Percentiles rank a stretch among this genome's conserved stretches.
These are phyloP conservation scores for Mastomys coucha DNA, from an alignment of 2,113 vertebrate species.

Conservation along the genomic window DNA sequence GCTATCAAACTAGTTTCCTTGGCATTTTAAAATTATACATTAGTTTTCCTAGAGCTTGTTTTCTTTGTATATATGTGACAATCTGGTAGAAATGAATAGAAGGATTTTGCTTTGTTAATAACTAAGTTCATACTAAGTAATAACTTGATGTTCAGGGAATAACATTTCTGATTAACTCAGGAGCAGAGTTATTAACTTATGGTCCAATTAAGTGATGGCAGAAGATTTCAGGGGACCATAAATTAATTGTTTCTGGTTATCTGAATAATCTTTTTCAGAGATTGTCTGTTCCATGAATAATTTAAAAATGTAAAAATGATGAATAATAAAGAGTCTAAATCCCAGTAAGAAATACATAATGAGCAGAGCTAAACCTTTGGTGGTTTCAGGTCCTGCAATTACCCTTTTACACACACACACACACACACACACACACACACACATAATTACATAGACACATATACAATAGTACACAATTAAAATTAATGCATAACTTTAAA, in stretches of 20 bases:
- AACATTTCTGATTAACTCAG: slow-evolving; percentile 68
- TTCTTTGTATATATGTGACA: slow-evolving; percentile 81
- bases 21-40: slow-evolving; percentile 83
- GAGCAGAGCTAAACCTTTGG: slow-evolving; percentile 54
- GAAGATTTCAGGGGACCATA: slow-evolving; percentile 67
- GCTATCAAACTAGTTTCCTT: slow-evolving; percentile 75
- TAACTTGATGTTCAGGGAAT: slow-evolving; percentile 85
- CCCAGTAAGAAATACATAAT: slow-evolving; percentile 52
- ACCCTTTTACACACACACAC: not conserved
- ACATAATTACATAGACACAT: not conserved
- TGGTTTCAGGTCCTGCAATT: slow-evolving; percentile 5
- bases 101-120: slow-evolving; percentile 88
- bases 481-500: not conserved
- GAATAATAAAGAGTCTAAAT: slow-evolving; percentile 54
- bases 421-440: too few species aligned
- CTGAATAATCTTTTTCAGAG: slow-evolving; percentile 54
- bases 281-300: slow-evolving; percentile 56
- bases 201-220: slow-evolving; percentile 62
- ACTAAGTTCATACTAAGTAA: slow-evolving; percentile 86
- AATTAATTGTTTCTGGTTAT: slow-evolving; percentile 73
- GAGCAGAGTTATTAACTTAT: slow-evolving; percentile 69
- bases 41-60: slow-evolving; percentile 81
- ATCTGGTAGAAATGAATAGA: slow-evolving; percentile 84
- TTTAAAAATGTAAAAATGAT: slow-evolving; percentile 65
- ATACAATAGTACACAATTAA: not conserved